Conservation (phyloP, 2,797 vertebrate genomes). For the Pangasius djambal region DNA sequence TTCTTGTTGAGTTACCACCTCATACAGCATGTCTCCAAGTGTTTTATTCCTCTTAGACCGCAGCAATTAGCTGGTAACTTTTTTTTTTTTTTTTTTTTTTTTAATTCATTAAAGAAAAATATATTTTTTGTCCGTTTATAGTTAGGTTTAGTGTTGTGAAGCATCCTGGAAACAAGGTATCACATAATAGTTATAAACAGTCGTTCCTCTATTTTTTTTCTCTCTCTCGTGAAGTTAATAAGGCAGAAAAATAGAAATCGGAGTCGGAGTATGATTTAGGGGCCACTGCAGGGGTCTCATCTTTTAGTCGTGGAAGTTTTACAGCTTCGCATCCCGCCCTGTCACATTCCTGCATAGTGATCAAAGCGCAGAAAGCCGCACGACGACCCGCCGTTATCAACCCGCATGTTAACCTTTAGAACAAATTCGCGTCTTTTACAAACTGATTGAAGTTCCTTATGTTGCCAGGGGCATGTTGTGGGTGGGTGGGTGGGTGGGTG, state of each 20-base stretch:
- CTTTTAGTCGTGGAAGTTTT: constrained; percentile 16
- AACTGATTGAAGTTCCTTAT: not conserved
- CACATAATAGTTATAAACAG: not conserved
- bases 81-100: no score
- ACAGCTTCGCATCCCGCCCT: constrained; percentile 27
- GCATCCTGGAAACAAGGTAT: not conserved
- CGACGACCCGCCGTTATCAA: not conserved
- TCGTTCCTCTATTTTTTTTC: not conserved
- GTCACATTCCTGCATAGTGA: constrained; percentile 38
- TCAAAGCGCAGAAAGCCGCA: constrained; percentile 9
- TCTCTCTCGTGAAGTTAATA: not conserved
- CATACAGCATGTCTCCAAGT: no score
- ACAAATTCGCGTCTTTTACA: not conserved
- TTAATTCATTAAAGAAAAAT: not conserved
- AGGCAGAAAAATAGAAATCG: not conserved
- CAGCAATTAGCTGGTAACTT: not conserved
- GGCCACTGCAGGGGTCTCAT: not conserved
- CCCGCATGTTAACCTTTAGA: not conserved
- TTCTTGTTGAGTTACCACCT: no score
- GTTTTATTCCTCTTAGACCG: not conserved
- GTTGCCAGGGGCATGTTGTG: not conserved
- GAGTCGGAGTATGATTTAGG: not conserved
- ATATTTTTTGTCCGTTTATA: not conserved
- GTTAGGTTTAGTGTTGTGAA: not conserved
- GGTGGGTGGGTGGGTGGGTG: no score